Evolutionary conservation across 2,113 vertebrate genomes (phyloP).

Genomic region (Lamprologus speciosus): DNA sequence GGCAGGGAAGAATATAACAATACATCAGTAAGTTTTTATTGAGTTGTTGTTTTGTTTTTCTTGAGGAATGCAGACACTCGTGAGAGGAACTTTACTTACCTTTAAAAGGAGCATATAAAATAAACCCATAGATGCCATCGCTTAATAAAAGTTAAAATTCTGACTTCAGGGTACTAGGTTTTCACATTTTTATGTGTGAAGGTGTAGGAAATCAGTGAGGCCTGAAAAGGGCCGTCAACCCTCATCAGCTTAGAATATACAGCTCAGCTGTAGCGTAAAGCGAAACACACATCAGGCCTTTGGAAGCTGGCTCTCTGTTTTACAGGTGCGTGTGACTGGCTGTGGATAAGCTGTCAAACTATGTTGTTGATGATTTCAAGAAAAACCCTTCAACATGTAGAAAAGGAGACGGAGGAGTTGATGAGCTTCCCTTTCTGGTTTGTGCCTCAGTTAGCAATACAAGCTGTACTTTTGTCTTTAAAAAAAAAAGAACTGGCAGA

Average conservation of each 20-base stretch:
- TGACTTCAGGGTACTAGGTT: background rate
- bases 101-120: background rate
- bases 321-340: constrained; percentile 31
- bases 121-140: background rate
- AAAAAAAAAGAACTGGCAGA: background rate
- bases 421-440: constrained; percentile 39
- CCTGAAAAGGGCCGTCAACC: constrained; percentile 45
- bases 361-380: constrained; percentile 23
- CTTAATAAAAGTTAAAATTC: background rate
- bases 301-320: background rate
- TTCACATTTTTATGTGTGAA: background rate
- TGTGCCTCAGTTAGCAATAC: background rate
- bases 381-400: constrained; percentile 5
- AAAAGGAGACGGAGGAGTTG: constrained; percentile 10
- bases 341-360: constrained; percentile 14
- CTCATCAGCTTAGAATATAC: constrained; percentile 17
- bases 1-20: background rate
- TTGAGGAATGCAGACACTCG: background rate
- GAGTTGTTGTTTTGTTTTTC: background rate
- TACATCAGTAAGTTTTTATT: background rate
- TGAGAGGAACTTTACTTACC: background rate
- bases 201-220: constrained; percentile 21
- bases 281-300: background rate
- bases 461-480: background rate
- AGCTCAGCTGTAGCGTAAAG: background rate